Evolutionary conservation across 2,797 vertebrate genomes (phyloP), one percentile per base, ranked within the genome.

Genomic region (Anabas testudineus): DNA sequence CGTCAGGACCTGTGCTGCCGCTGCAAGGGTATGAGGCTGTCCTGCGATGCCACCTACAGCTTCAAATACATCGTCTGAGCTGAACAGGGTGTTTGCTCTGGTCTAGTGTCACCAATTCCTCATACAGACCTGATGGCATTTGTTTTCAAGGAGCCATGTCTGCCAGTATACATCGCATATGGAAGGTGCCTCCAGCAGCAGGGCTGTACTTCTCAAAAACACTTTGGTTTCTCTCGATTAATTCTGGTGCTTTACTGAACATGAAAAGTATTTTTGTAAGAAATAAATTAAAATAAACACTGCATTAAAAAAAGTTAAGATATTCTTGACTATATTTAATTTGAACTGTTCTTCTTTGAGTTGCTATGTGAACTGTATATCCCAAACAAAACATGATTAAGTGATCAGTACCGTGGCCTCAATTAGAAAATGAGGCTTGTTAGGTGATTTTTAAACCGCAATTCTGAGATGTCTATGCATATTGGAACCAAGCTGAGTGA

Each of bases 1-100:
- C 96, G 96, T 22, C 96, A 98, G 88, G 97, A 99, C 56, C 91
- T 99, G 21, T 98, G 97, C 24, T 96, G 96, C 12, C 96, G 96
- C 87, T 99, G 97, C 90, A 96, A 91, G 88, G 96, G 95, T 72
- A 96, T 95, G 90, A 94, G 83, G 85, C 87, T 98, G 72, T 97
- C 97, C 78, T 98, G 97, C 26, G 96, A 97, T n/a, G 94, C 87
- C 79, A 96, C 95, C 43, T 98, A 96, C 87, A 97, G 95, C 93
- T 98, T 96, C 87, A 99, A 97, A 84, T 97, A 96, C 56, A 95
- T 97, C 2, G 81, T 97, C 67, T 98, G 91, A 97, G 59, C 32
- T 0, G 60, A 28, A 7, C 10, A 0, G 36, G 51, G 5, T 3
- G 34, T 24, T 15, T 3, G 5, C 41, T 19, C 46, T 43, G 60